phyloP scores from a whole-genome alignment of 2,888 invertebrate genomes.

The Dorcus parallelipipedus region DNA sequence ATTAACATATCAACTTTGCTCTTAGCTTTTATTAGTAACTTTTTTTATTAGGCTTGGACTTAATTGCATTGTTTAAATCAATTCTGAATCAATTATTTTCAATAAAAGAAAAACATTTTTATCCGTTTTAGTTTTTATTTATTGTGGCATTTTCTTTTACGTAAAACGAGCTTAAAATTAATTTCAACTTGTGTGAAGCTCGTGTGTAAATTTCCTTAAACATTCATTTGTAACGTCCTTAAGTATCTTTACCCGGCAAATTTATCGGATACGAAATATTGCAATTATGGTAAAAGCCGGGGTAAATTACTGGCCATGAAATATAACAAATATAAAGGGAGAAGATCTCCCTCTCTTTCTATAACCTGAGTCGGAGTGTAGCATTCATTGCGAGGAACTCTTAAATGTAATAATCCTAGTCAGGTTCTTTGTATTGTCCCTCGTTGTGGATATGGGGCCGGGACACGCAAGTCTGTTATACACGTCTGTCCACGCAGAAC shows the following conservation, averaged over 20 bases:
- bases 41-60: too few relatives aligned
- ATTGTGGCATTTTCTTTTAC: too few relatives aligned
- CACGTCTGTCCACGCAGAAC: too few relatives aligned
- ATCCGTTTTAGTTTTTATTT: too few relatives aligned
- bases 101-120: too few relatives aligned
- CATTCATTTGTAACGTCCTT: background rate
- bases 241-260: background rate
- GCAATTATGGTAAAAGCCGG: slow-evolving; percentile 13
- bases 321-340: slow-evolving; percentile 1
- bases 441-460: slow-evolving; percentile 34
- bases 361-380: slow-evolving; percentile 6
- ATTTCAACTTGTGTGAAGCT: too few relatives aligned
- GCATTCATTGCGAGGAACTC: slow-evolving; percentile 25
- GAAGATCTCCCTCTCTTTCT: background rate
- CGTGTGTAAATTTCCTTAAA: too few relatives aligned
- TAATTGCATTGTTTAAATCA: too few relatives aligned
- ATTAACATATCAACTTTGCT: too few relatives aligned
- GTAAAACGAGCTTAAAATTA: too few relatives aligned
- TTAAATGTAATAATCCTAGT: slow-evolving; percentile 45
- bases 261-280: slow-evolving; percentile 12
- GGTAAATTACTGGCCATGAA: slow-evolving; percentile 10
- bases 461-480: slow-evolving; percentile 32
- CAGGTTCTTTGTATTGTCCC: slow-evolving; percentile 41
- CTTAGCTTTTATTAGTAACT: too few relatives aligned
- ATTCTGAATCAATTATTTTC: too few relatives aligned